phyloP scores from a whole-genome alignment of 92 coral and sea anemone species.

The Palythoa heliodiscus region DNA sequence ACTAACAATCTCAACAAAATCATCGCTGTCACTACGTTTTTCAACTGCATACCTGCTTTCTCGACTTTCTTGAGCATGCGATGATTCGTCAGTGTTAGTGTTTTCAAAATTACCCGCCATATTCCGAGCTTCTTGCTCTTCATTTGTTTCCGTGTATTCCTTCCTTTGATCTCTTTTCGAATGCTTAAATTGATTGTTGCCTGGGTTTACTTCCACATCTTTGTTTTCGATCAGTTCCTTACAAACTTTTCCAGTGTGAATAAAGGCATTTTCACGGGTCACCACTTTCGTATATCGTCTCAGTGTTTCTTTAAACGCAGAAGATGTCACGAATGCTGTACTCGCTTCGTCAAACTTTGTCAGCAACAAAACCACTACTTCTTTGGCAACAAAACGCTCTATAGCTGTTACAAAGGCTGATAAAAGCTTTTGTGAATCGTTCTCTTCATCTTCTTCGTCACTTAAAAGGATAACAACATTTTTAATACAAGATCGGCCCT shows the following conservation, averaged over 20 bases:
- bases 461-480: constrained; percentile 69
- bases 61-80: constrained; percentile 12
- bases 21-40: constrained; percentile 34
- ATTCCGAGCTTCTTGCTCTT: constrained; percentile 15
- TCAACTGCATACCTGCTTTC: background rate
- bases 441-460: constrained; percentile 83
- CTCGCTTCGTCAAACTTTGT: constrained; percentile 75
- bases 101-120: constrained; percentile 69
- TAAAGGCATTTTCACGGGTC: constrained; percentile 64
- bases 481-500: constrained; percentile 1
- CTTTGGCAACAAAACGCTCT: constrained; percentile 70
- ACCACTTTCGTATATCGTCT: constrained; percentile 63
- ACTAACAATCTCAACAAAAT: constrained; percentile 35
- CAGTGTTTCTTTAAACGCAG: constrained; percentile 61
- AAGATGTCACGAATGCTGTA: constrained; percentile 68
- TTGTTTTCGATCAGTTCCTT: constrained; percentile 32
- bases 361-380: constrained; percentile 61
- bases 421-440: constrained; percentile 64
- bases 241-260: constrained; percentile 61
- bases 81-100: constrained; percentile 4
- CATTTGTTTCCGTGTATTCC: background rate
- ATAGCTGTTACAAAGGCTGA: constrained; percentile 59
- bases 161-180: background rate
- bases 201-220: background rate
- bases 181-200: background rate